Evolutionary conservation across 2,888 invertebrate species (phyloP).

Genomic region (Anodontia alba): DNA sequence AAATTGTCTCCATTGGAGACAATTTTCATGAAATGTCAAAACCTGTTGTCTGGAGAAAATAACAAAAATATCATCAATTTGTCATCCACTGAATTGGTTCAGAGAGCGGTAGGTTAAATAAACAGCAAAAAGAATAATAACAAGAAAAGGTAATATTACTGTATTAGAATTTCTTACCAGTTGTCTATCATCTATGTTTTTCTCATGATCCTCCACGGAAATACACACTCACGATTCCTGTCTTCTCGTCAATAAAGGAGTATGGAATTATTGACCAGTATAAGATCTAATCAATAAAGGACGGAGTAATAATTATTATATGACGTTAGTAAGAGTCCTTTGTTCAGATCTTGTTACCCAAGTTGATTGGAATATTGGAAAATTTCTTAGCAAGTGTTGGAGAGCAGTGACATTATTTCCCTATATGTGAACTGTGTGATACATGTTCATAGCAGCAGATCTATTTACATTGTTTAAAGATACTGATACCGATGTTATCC

Average conservation of each 20-base stretch:
- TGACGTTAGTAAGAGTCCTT: constrained; percentile 17
- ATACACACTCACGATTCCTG: background rate
- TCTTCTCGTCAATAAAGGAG: background rate
- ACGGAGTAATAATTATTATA: constrained; percentile 12
- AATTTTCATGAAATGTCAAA: no score
- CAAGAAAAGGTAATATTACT: no score
- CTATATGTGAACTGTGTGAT: background rate
- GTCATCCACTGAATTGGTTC: no score
- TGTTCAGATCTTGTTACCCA: constrained; percentile 5
- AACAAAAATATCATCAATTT: no score
- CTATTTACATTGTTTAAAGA: background rate
- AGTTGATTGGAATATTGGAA: constrained; percentile 15
- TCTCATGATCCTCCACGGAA: background rate
- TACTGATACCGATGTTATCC: no score
- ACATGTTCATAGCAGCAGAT: background rate
- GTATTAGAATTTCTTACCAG: no score
- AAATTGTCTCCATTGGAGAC: no score
- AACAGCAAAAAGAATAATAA: no score
- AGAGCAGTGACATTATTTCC: background rate
- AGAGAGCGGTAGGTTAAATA: no score
- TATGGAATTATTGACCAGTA: constrained; percentile 17
- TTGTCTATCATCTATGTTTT: background rate
- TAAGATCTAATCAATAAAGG: constrained; percentile 6
- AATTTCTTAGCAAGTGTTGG: constrained; percentile 6
- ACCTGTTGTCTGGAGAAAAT: no score